Base-by-base conservation (phyloP, 2,113 vertebrate species). In the Coracopsis vasa region DNA sequence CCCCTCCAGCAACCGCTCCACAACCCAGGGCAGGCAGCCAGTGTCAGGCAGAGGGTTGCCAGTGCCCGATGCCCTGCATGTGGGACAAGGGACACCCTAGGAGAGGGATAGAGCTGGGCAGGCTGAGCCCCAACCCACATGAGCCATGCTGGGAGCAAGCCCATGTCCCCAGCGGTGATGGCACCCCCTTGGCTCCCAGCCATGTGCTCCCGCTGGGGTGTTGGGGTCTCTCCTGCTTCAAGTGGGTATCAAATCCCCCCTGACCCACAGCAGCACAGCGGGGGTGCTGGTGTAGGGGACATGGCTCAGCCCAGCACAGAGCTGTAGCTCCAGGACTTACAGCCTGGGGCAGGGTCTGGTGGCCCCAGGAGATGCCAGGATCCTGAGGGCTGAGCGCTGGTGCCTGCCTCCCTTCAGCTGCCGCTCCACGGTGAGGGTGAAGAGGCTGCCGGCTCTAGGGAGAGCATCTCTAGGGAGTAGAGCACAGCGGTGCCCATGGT, bases 381-480 rank as follows among this genome's bases (percentile, higher is more conserved):
- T 96, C 97, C 97, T 98, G 92, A 99, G 91, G 44, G 92, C 95
- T 1, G 98, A 96, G 88, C 95, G 79, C 66, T 48, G 97, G 27
- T 70, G 16, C 89, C 94, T 91, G 47, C 95, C 83, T 0, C 62
- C 90, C 12, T 82, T 71, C 94, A 97, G 96, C 86, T 93, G 87
- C 77, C n/a, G 69, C 95, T 99, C 98, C 86, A 98, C 10, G 0
- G 95, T 94, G 70, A 99, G 94, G 3, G 96, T 98, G 92, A 98
- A 98, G 73, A 99, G 88, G 77, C 94, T 98, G 83, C 97, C 90
- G 0, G 96, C 97, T 53, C 98, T 95, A 35, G n/a, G 70, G 83
- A 77, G 81, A 15, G 21, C 9, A 0, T 16, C 56, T 35, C 56
- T 58, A 58, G 33, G 24, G 56, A 58, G 33, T 6, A 15, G 56